phyloP scores from a whole-genome alignment of 2,797 vertebrate species.

The Ptychobarbus kaznakovi region DNA sequence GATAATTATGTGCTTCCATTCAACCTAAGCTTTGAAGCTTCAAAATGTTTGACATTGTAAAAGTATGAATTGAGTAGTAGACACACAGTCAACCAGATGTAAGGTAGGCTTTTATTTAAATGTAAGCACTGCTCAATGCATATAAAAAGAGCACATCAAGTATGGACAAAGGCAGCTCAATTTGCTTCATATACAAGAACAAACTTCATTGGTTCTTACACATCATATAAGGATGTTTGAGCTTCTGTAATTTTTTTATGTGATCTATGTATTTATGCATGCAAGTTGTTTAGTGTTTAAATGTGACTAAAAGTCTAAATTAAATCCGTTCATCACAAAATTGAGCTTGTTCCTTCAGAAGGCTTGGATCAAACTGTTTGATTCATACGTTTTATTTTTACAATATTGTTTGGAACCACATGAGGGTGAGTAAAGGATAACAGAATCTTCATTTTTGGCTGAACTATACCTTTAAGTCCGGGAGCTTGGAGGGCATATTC shows the following conservation, averaged over 20 bases:
- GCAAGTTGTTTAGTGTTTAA: neutral
- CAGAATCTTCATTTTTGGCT: neutral
- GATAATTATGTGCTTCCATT: neutral
- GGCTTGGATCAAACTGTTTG: neutral
- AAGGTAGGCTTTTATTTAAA: conserved; percentile 1
- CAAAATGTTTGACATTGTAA: neutral
- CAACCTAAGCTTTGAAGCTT: neutral
- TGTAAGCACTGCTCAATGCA: neutral
- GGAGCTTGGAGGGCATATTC: no score
- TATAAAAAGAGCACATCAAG: neutral
- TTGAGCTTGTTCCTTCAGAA: neutral
- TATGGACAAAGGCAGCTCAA: neutral
- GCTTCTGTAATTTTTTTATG: neutral
- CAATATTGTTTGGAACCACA: neutral
- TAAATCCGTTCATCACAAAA: neutral
- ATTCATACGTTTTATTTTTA: neutral
- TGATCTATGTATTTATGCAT: neutral
- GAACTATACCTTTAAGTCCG: neutral
- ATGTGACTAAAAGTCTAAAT: neutral
- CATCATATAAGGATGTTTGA: neutral
- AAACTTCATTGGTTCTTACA: neutral
- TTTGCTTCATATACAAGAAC: neutral
- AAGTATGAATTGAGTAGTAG: neutral
- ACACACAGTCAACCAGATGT: neutral
- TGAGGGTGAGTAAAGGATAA: neutral